Evolutionary conservation across 2,797 vertebrate species (phyloP).

Genomic region (Decapterus maruadsi): DNA sequence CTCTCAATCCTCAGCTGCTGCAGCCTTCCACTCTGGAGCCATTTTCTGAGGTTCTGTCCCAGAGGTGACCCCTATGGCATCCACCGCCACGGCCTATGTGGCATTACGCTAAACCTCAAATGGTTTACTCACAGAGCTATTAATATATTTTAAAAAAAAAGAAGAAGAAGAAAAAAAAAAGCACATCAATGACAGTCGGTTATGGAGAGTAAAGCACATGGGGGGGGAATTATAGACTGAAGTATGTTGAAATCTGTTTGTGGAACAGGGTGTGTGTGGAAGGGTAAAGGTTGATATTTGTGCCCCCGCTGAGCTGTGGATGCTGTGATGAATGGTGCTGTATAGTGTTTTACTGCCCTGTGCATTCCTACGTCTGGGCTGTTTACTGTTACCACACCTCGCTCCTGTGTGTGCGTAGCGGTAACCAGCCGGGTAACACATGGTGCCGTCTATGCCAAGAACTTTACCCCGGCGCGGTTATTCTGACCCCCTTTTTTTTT

Average conservation of each 20-base stretch:
- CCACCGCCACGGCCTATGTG: slow-evolving; percentile 36
- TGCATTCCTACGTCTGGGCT: slow-evolving; percentile 72
- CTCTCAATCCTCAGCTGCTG: slow-evolving; percentile 54
- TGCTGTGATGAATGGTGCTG: slow-evolving; percentile 74
- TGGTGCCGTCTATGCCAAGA: slow-evolving; percentile 60
- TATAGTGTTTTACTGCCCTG: slow-evolving; percentile 66
- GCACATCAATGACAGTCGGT: slow-evolving; percentile 51
- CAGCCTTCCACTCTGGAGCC: slow-evolving; percentile 11
- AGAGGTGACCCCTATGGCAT: slow-evolving; percentile 67
- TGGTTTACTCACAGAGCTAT: slow-evolving; percentile 78
- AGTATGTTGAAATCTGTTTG: slow-evolving; percentile 64
- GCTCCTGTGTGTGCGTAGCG: slow-evolving; percentile 37
- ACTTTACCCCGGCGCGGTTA: slow-evolving; percentile 51
- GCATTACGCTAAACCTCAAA: slow-evolving; percentile 74
- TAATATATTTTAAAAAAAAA: slow-evolving; percentile 74
- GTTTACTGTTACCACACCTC: slow-evolving; percentile 79
- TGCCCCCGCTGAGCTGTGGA: slow-evolving; percentile 55
- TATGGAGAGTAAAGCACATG: slow-evolving; percentile 43
- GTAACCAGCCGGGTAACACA: slow-evolving; percentile 68
- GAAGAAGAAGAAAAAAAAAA: slow-evolving; percentile 61
- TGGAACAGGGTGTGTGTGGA: slow-evolving; percentile 49
- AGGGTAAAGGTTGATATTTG: slow-evolving; percentile 55
- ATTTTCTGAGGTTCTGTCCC: slow-evolving; percentile 47
- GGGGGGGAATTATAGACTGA: slow-evolving; percentile 48
- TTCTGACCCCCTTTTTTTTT: slow-evolving; percentile 52